Evolutionary conservation across 2,113 vertebrate genomes (phyloP), one percentile per base, ranked within the genome.

Genomic region (Gavia stellata): DNA sequence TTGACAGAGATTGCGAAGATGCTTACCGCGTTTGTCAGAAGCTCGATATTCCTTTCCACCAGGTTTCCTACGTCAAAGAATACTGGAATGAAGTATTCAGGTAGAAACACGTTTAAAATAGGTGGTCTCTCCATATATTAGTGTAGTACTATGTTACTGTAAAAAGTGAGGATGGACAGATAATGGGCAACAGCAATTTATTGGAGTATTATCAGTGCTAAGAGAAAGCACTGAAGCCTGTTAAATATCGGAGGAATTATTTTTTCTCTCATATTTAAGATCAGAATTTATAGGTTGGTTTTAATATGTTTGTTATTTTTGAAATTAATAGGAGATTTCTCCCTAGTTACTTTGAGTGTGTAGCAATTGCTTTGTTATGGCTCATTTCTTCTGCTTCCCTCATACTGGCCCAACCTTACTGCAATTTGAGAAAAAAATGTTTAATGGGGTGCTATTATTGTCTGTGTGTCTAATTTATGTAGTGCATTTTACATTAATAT

Each of bases 51-150:
- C 98, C 99, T 6, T 99, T 99, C 85, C 99, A 98, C n/a, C 99
- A 99, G 70, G 98, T 99, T 94, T 99, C 99, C 34, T 99, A 98
- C 23, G 98, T 99, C 66, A 99, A 99, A 86, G 99, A 99, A 71
- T 99, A 99, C 90, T 99, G 99, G 99, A 98, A 99, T 15, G 98
- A 99, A 12, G 99, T 99, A 10, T 99, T 99, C 96, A 99, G 99
- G 99, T 99, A 98, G 45, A 67, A 77, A 25, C 34, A 33, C 1
- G 0, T 66, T 71, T 67, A 8, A 14, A 13, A 2, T 17, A 67
- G 9, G 16, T 23, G 31, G 2, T 44, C 3, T 79, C 65, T n/a
- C 14, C 2, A 11, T 36, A 1, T 45, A 0, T 29, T 42, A 5
- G 5, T 6, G 4, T 49, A 28, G 10, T 55, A 6, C 31, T 0